Percentiles rank a stretch among this genome's conserved stretches.
Evolutionary conservation across 2,113 vertebrate species (phyloP).

Genomic region (Pelvicachromis taeniatus): DNA sequence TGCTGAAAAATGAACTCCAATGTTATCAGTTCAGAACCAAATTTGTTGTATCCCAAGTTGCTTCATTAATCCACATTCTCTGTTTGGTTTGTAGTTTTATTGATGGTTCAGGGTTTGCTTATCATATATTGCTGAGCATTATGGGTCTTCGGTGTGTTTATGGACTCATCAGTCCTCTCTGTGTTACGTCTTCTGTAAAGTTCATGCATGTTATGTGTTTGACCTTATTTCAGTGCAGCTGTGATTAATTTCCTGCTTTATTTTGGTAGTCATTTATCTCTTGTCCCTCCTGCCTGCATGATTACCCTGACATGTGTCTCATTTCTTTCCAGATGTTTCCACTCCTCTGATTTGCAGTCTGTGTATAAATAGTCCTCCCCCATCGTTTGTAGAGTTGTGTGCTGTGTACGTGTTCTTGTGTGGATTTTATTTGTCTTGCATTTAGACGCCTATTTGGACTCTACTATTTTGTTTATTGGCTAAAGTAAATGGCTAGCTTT

Average conservation of each 20-base stretch:
- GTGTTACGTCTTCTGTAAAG: accelerated
- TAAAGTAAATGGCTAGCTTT: background rate
- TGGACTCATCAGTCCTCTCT: background rate
- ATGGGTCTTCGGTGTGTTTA: background rate
- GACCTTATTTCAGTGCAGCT: background rate
- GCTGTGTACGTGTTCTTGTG: background rate
- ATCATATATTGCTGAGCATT: background rate
- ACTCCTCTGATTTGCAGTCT: background rate
- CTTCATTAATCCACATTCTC: accelerated
- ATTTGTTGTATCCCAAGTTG: background rate
- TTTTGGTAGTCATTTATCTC: background rate
- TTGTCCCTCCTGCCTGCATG: background rate
- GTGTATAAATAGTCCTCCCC: background rate
- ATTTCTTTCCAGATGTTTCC: background rate
- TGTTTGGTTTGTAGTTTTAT: background rate
- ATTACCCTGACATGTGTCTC: background rate
- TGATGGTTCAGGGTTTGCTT: background rate
- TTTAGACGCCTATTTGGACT: background rate
- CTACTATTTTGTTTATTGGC: accelerated
- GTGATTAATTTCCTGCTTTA: background rate
- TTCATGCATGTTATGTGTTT: background rate
- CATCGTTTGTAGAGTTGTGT: background rate
- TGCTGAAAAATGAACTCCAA: background rate
- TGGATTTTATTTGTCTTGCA: background rate
- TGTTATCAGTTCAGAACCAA: background rate